Evolutionary conservation across 2,797 vertebrate species (phyloP), one percentile per base, ranked within the genome.

Genomic region (Phataginus tricuspis): DNA sequence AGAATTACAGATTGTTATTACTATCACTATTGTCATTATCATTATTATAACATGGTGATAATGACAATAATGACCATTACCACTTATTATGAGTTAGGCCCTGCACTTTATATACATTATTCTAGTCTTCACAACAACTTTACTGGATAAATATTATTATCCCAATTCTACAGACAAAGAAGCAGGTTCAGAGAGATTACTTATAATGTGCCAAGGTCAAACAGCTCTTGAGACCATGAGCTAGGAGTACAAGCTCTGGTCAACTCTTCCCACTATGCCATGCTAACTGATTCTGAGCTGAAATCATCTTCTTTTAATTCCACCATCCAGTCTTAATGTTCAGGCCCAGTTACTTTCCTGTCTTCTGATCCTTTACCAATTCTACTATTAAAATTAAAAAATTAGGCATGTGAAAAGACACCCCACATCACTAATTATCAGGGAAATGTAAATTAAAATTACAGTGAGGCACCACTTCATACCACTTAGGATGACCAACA

Each of bases 331-430:
- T 63, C 68, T 75, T 80, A 53, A 51, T 77, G 23, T 77, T 45
- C 53, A 92, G 45, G n/a, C n/a, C 61, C 75, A 92, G 21, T 34
- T 93, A 5, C 25, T 45, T 49, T 75, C 66, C 55, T 61, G 14
- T 51, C 27, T 55, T 96, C 39, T 71, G 11, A 42, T 86, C 29
- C 34, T 31, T 90, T 90, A 83, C 34, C 69, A 84, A 18, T 68
- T 80, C 53, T 80, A 37, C 71, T 71, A 86, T 34, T 85, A 89
- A 92, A 86, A 55, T 78, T 91, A 94, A 93, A 37, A 88, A 82
- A 45, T 45, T 45, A 45, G 42, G 42, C 42, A 45, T 9, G 10
- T 45, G 42, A 45, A 45, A 10, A 45, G 42, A 45, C 10, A 1
- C 42, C 10, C 42, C 42, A 45, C 42, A 45, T 45, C 42, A 45